Percentiles rank a stretch among this genome's conserved stretches.
phyloP scores from a whole-genome alignment of 2,113 vertebrate species.

The Hippocampus zosterae region DNA sequence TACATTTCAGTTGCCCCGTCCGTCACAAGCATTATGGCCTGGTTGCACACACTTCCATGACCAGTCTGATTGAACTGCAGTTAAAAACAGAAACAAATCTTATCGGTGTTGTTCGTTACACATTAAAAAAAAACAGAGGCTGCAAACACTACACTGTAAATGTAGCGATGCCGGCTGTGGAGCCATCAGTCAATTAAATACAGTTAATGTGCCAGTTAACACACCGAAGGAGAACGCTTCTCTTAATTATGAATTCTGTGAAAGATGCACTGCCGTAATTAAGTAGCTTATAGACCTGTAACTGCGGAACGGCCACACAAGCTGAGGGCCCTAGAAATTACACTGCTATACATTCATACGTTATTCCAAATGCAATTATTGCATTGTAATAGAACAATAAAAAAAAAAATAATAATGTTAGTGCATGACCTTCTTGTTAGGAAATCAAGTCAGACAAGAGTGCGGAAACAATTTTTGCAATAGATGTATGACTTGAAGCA shows the following conservation, averaged over 20 bases:
- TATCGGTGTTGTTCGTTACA: not conserved
- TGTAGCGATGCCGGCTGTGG: not conserved
- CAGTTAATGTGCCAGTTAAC: constrained; percentile 35
- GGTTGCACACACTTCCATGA: constrained; percentile 93
- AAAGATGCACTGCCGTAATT: constrained; percentile 66
- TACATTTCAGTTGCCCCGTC: constrained; percentile 94
- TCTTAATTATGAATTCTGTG: constrained; percentile 39
- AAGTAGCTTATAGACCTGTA: constrained; percentile 67
- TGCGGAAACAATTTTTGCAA: not conserved
- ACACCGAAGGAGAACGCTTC: constrained; percentile 17
- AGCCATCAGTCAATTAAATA: constrained; percentile 19
- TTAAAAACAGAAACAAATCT: constrained; percentile 1
- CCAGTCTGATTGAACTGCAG: constrained; percentile 92
- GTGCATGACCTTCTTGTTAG: not conserved
- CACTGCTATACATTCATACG: not conserved
- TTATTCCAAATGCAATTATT: constrained; percentile 2
- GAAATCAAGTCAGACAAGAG: no score
- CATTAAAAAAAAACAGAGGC: constrained; percentile 4
- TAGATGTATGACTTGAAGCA: not conserved
- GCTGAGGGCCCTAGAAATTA: not conserved
- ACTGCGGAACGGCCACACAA: constrained; percentile 32
- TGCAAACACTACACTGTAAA: not conserved
- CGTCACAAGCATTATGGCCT: constrained; percentile 96
- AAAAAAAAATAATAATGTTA: not conserved
- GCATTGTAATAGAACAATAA: not conserved